Percentiles rank a stretch among this genome's conserved stretches.
phyloP scores from a whole-genome alignment of 2,888 invertebrate species.

The Aelia acuminata region DNA sequence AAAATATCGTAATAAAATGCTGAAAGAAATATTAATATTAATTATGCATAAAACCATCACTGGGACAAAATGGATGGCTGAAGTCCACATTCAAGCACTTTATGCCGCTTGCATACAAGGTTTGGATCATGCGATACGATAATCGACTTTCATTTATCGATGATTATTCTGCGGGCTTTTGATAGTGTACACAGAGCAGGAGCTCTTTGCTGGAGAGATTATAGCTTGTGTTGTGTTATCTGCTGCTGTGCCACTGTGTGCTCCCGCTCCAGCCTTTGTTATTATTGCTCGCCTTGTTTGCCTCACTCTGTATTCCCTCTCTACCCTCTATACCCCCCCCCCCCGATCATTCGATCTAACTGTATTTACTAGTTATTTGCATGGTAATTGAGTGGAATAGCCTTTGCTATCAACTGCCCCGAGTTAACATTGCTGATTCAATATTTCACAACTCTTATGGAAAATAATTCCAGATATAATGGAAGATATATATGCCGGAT shows the following conservation, averaged over 20 bases:
- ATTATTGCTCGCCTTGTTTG: constrained; percentile 7
- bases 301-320: background rate
- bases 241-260: background rate
- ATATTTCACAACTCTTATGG: background rate
- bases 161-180: background rate
- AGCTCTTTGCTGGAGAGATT: background rate
- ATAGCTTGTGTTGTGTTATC: background rate
- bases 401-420: background rate
- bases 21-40: too few relatives aligned
- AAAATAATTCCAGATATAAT: background rate
- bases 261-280: background rate
- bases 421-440: background rate
- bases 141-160: background rate
- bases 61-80: too few relatives aligned
- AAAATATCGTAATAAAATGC: too few relatives aligned
- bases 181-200: background rate
- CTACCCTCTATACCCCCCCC: background rate
- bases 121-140: background rate
- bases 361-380: constrained; percentile 45
- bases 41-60: too few relatives aligned
- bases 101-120: too few relatives aligned
- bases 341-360: background rate
- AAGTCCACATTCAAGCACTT: background rate
- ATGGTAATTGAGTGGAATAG: constrained; percentile 39
- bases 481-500: too few relatives aligned